Conservation (phyloP, 2,797 vertebrate species). For the Mormyrus proboscirostris region DNA sequence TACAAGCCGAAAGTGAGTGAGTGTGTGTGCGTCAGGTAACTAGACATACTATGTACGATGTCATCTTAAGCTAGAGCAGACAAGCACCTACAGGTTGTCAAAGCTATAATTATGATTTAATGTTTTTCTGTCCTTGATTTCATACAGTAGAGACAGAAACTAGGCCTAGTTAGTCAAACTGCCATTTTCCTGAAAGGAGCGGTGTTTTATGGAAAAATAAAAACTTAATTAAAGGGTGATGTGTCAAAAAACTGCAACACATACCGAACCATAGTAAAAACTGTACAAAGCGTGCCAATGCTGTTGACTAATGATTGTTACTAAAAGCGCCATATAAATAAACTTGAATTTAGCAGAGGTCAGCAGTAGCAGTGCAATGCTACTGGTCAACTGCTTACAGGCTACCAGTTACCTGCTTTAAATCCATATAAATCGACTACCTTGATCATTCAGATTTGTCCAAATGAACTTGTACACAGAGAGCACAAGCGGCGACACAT, state of each 20-base stretch:
- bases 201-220: background rate
- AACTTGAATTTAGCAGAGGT: background rate
- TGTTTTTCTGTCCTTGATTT: background rate
- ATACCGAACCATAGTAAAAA: background rate
- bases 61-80: background rate
- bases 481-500: background rate
- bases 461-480: background rate
- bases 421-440: background rate
- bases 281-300: background rate
- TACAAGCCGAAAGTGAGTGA: background rate
- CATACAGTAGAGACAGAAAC: background rate
- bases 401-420: background rate
- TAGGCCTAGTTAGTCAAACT: background rate
- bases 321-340: no score
- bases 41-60: background rate
- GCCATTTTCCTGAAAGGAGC: background rate
- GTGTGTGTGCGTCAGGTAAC: background rate
- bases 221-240: background rate
- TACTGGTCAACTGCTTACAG: background rate
- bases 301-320: no score
- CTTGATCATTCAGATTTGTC: background rate
- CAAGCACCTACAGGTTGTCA: background rate
- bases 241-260: background rate
- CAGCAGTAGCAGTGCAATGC: background rate
- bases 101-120: background rate